A percentile compares a stretch with the other conserved stretches of the same genome.
Conservation (phyloP, 2,797 vertebrate species). For the Gadopsis marmoratus region DNA sequence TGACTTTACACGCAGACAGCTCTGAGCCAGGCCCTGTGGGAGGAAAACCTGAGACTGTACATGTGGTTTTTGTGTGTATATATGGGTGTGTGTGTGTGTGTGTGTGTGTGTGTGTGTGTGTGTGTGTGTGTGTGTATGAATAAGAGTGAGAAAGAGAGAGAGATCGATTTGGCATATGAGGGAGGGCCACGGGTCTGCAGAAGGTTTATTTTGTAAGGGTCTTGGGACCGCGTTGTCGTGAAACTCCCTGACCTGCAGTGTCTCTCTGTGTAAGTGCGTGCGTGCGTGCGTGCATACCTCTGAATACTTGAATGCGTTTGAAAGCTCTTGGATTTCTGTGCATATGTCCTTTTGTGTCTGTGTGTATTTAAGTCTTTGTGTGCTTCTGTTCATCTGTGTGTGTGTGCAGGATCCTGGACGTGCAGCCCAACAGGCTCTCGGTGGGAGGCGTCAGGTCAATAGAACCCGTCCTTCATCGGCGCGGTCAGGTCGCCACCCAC, state of each 20-base stretch:
- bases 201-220: slow-evolving; percentile 63
- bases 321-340: slow-evolving; percentile 23
- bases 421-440: slow-evolving; percentile 94
- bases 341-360: slow-evolving; percentile 21
- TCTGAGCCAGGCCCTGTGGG: slow-evolving; percentile 49
- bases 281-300: background rate
- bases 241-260: slow-evolving; percentile 57
- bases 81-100: slow-evolving; percentile 5
- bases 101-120: slow-evolving; percentile 5
- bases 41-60: slow-evolving; percentile 23
- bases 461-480: slow-evolving; percentile 92
- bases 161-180: slow-evolving; percentile 61
- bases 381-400: slow-evolving; percentile 14
- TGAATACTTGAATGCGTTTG: slow-evolving; percentile 42
- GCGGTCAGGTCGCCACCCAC: slow-evolving; percentile 93
- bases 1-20: slow-evolving; percentile 19
- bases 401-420: slow-evolving; percentile 92
- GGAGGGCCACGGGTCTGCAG: slow-evolving; percentile 41
- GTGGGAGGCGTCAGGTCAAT: slow-evolving; percentile 94
- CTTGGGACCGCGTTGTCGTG: slow-evolving; percentile 51
- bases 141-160: background rate
- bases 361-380: slow-evolving; percentile 20
- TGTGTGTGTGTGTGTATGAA: slow-evolving; percentile 12
- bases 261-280: slow-evolving; percentile 34
- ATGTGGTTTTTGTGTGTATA: slow-evolving; percentile 18